A percentile compares a stretch with the other conserved stretches of the same genome.
phyloP scores from a whole-genome alignment of 2,888 invertebrate species.

The Caenorhabditis zanzibari region DNA sequence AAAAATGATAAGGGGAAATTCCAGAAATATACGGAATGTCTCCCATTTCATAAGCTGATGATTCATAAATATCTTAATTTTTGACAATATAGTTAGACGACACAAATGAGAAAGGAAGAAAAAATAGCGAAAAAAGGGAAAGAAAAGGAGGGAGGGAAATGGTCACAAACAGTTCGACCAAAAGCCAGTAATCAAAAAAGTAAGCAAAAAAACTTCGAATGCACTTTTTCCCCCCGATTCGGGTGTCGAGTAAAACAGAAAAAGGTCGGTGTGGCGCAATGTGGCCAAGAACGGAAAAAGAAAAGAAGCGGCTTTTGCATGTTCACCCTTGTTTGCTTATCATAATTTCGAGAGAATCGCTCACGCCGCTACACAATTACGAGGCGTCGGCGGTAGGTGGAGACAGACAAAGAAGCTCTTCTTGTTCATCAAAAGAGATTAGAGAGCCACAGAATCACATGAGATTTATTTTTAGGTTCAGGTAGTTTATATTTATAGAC shows the following conservation, averaged over 20 bases:
- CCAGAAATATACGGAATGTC: slow-evolving; percentile 12
- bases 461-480: neutral
- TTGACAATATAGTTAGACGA: neutral
- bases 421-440: slow-evolving; percentile 26
- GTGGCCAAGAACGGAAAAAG: slow-evolving; percentile 36
- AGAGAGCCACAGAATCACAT: slow-evolving; percentile 20
- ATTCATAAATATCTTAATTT: neutral
- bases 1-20: slow-evolving; percentile 22
- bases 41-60: neutral
- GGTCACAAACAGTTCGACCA: slow-evolving; percentile 35
- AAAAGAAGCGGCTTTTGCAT: slow-evolving; percentile 51
- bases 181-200: slow-evolving; percentile 46
- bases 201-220: slow-evolving; percentile 47
- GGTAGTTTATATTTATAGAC: too few species aligned
- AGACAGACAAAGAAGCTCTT: slow-evolving; percentile 10
- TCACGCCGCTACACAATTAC: slow-evolving; percentile 69
- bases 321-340: slow-evolving; percentile 66
- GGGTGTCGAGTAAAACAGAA: slow-evolving; percentile 39
- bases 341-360: slow-evolving; percentile 67
- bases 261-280: slow-evolving; percentile 14
- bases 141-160: slow-evolving; percentile 13
- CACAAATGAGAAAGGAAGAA: slow-evolving; percentile 16
- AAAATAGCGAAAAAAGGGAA: neutral
- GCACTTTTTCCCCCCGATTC: slow-evolving; percentile 18
- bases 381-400: slow-evolving; percentile 51